These are phyloP conservation scores for Momotus momota DNA, from an alignment of 2,797 vertebrate genomes.

Conservation along the genomic window DNA sequence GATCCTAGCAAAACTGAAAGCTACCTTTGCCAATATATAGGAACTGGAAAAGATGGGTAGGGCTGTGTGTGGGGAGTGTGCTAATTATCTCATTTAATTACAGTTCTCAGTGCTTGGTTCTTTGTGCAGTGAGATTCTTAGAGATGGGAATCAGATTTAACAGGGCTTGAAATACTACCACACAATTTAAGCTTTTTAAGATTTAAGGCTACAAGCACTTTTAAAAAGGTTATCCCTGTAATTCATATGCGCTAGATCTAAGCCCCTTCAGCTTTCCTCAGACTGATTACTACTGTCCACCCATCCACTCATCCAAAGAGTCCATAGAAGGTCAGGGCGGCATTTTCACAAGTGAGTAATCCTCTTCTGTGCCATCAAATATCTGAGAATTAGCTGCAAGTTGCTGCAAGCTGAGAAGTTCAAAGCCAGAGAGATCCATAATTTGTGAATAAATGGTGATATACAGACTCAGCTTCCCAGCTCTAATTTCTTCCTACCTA, in stretches of 20 bases:
- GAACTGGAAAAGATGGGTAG: not conserved
- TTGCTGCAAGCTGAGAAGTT: not conserved
- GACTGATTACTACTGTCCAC: not conserved
- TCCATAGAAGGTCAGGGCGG: not conserved
- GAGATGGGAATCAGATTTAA: not conserved
- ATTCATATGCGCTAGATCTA: not conserved
- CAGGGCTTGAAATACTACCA: not conserved
- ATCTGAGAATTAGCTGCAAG: not conserved
- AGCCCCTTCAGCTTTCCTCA: not conserved
- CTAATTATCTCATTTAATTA: not conserved
- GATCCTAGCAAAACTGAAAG: not conserved
- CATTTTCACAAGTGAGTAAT: conserved; percentile 19
- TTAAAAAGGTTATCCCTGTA: conserved; percentile 21
- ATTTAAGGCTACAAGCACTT: not conserved
- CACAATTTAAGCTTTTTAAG: conserved; percentile 16
- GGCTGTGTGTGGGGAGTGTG: not conserved
- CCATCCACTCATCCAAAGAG: not conserved
- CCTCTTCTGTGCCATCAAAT: not conserved
- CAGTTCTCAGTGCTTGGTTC: not conserved
- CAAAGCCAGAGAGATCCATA: not conserved
- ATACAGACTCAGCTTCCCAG: not conserved
- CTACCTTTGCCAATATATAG: not conserved
- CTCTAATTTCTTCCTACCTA: not conserved
- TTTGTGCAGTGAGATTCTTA: not conserved
- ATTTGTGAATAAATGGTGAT: not conserved